Percentiles rank a stretch among this genome's conserved stretches.
Conservation (phyloP, 2,113 vertebrate species). For the Bubalus kerabau region DNA sequence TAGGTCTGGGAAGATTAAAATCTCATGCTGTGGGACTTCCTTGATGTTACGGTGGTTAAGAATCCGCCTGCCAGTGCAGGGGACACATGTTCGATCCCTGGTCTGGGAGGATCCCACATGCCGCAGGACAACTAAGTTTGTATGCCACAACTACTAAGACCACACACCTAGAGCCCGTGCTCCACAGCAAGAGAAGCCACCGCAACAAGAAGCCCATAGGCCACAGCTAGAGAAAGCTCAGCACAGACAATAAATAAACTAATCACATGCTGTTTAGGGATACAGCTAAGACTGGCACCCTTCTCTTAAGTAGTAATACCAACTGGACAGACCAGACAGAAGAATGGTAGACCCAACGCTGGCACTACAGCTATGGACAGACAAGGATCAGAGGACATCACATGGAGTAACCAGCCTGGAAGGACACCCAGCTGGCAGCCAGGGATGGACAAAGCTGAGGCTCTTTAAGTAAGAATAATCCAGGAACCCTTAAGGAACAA, state of each 20-base stretch:
- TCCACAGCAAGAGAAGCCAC: not conserved
- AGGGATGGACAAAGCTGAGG: not conserved
- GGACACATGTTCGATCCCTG: not conserved
- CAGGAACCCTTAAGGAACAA: not conserved
- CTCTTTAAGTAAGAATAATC: not conserved
- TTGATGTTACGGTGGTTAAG: not conserved
- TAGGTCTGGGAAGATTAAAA: not conserved
- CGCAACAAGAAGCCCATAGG: not conserved
- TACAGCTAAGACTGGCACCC: not conserved
- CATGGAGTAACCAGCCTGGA: not conserved
- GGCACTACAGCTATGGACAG: not conserved
- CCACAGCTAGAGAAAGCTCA: not conserved
- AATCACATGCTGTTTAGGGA: not conserved
- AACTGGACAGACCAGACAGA: not conserved
- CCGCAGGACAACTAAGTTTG: not conserved
- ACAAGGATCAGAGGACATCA: not conserved
- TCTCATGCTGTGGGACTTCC: not conserved
- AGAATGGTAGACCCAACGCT: not conserved
- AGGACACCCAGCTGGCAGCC: not conserved
- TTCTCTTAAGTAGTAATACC: not conserved
- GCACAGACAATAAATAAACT: not conserved
- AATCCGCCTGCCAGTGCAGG: not conserved
- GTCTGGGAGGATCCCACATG: not conserved
- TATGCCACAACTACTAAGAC: not conserved
- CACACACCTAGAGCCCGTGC: accelerated